phyloP scores from a whole-genome alignment of 2,888 invertebrate species.

The Conistra vaccinii region DNA sequence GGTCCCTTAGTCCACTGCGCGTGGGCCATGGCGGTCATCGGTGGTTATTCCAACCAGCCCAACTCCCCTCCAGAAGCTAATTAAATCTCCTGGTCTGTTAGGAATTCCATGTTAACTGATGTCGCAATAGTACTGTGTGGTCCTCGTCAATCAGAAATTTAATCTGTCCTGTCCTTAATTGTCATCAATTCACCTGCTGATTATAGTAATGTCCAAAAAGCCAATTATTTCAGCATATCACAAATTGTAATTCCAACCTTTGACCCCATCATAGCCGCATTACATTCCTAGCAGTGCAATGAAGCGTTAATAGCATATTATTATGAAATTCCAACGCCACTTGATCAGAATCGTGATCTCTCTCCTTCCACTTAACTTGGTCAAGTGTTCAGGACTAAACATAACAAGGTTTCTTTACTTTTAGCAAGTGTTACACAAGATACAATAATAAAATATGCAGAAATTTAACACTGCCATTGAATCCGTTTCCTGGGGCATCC shows the following conservation, averaged over 20 bases:
- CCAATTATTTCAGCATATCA: constrained; percentile 24
- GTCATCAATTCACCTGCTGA: not conserved
- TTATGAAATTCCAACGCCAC: constrained; percentile 45
- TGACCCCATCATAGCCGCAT: constrained; percentile 19
- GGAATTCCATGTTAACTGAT: constrained; percentile 25
- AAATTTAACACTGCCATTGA: constrained; percentile 51
- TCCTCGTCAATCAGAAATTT: not conserved
- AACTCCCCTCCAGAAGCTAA: too few species aligned
- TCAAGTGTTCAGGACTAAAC: constrained; percentile 2
- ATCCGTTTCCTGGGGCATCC: constrained; percentile 49
- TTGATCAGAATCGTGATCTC: constrained; percentile 43
- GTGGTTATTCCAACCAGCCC: too few species aligned
- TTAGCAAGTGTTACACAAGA: constrained; percentile 55
- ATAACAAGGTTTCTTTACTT: constrained; percentile 18
- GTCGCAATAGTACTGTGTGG: not conserved
- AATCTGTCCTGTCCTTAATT: constrained; percentile 7
- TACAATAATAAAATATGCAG: constrained; percentile 47
- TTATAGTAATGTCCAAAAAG: constrained; percentile 17
- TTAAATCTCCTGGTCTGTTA: too few species aligned
- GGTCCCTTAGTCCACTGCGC: too few species aligned
- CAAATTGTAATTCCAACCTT: constrained; percentile 49
- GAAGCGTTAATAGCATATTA: constrained; percentile 30
- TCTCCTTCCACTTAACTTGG: constrained; percentile 11
- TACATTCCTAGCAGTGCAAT: constrained; percentile 22
- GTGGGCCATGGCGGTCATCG: too few species aligned